These are phyloP conservation scores for Euthynnus affinis DNA, from an alignment of 2,797 vertebrate species.

Conservation along the genomic window DNA sequence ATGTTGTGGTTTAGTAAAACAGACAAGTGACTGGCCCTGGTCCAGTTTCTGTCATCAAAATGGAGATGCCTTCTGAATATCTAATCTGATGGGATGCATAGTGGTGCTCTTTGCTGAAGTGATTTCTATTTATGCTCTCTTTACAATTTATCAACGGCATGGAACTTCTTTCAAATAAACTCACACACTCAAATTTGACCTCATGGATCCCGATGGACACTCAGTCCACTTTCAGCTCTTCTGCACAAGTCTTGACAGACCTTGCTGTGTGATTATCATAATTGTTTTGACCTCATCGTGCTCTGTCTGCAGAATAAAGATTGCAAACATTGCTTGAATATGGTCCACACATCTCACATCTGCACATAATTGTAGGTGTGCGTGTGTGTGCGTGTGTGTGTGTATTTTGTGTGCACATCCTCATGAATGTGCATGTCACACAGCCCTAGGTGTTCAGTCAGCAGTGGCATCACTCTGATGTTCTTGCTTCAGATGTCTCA, in stretches of 20 bases:
- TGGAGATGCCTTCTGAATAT: conserved; percentile 32
- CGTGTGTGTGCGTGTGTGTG: background rate
- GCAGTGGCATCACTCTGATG: conserved; percentile 26
- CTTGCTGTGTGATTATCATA: conserved; percentile 15
- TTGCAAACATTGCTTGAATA: conserved; percentile 2
- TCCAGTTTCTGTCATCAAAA: conserved; percentile 29
- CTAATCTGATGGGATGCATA: conserved; percentile 21
- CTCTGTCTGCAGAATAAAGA: conserved; percentile 3
- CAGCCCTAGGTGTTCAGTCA: conserved; percentile 21
- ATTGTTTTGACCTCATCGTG: conserved; percentile 17
- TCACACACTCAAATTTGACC: conserved; percentile 21
- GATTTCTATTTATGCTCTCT: background rate
- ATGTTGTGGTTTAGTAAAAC: conserved; percentile 50
- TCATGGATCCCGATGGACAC: background rate
- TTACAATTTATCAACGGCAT: conserved; percentile 11
- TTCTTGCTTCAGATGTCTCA: conserved; percentile 32
- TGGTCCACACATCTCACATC: no score
- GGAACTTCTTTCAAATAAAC: conserved; percentile 2
- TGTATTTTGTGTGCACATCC: conserved; percentile 11
- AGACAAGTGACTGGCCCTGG: conserved; percentile 45
- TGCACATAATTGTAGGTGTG: conserved; percentile 2
- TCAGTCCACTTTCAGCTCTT: conserved; percentile 2
- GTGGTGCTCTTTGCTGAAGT: background rate
- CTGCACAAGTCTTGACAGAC: background rate
- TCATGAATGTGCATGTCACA: conserved; percentile 32